Base-by-base conservation (phyloP, 2,113 vertebrate genomes). In the Tragelaphus imberbis region DNA sequence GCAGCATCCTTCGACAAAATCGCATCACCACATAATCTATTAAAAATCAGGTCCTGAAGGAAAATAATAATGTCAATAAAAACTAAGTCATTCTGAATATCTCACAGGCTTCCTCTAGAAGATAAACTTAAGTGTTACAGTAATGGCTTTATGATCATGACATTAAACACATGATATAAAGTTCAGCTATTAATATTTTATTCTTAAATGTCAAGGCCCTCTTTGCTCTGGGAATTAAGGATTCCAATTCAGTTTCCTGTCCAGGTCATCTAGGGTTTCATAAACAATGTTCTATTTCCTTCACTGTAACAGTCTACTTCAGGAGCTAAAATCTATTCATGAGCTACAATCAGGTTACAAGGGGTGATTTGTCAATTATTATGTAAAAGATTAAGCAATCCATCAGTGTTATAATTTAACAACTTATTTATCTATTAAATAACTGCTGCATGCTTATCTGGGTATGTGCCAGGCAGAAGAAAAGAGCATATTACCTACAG, bases 61-160 rank as follows among this genome's bases (percentile, higher is more conserved):
- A 94, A 96, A 97, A 95, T 5, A 91, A 30, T 28, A 84, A 30
- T 79, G 16, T 51, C 44, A 96, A 79, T 53, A 63, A 79, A 93
- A 90, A 89, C 27, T 17, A 55, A 93, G 21, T 61, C 61, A 86
- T 92, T 89, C 23, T 80, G 17, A 21, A 85, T 30, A 65, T 65
- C 94, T 59, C 11, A 8, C 25, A 92, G 56, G 49, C 2, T 87
- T 80, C 36, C 28, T 90, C 85, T 63, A 53, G 65, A 96, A 93
- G 71, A 86, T 56, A 68, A 68, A 80, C n/a, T 59, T 87, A 89
- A 75, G 14, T 53, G 5, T 93, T 95, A 68, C 5, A 77, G 25
- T 55, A 65, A 86, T 49, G 68, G 81, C 51, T 90, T 95, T 97
- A 84, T n/a, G 13, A 47, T 88, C 33, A 92, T 71, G 44, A 5